Evolutionary conservation across 1,140 invertebrate species (phyloP), one percentile per base, ranked within the genome.

Genomic region (Pseudomyrmex sp.): DNA sequence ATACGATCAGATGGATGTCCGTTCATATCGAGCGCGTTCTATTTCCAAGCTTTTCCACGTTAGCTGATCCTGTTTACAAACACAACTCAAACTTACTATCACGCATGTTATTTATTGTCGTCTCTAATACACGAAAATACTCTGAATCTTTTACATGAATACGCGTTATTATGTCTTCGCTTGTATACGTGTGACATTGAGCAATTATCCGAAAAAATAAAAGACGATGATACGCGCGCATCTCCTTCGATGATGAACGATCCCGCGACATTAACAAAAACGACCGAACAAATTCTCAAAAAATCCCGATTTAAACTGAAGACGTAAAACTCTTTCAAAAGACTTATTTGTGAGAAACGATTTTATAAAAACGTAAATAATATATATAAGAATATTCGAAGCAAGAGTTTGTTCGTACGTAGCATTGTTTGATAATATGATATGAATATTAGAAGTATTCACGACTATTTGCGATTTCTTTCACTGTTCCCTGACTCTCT

Each of bases 101-200:
- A 87, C 75, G 58, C 69, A 61, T 63, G 76, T 85, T 88, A 88
- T 88, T 88, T 88, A 85, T 88, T 85, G 77, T 72, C 69, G 69
- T 44, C 69, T 62, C 18, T 2, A 48, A 58, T 7, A 56, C 18
- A 56, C 18, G 58, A 85, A 83, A 72, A 83, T 77, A 77, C 70
- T 59, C 35, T 35, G 0, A 35, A 73, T 74, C 73, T 56, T 26
- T n/a, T 73, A 50, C 73, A 46, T 83, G 61, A 73, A 85, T 80
- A 68, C 4, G 18, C 18, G 4, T 74, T 35, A 35, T n/a, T 65
- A 5, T 9, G 15, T 20, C 12, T 12, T 35, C 13, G 20, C 26
- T 8, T 75, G 26, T 10, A 44, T 52, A 12, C 7, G 56, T 44
- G 56, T 54, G 35, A 35, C 85, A 61, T 56, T 18, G 83, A 50